phyloP scores from a whole-genome alignment of 2,113 vertebrate species.

The Microcebus ravelobensis region DNA sequence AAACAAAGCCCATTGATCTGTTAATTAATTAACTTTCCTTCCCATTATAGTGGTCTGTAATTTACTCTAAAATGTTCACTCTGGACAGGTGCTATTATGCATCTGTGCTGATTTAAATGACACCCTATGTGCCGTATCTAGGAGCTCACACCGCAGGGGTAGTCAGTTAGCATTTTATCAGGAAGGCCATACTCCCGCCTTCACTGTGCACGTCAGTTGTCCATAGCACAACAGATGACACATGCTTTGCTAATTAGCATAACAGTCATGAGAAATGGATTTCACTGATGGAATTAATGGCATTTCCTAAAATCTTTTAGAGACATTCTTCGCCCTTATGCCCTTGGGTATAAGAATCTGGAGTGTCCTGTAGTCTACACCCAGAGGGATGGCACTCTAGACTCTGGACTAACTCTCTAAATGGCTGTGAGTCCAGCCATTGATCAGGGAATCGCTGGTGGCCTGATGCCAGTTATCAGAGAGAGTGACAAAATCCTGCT shows the following conservation, averaged over 20 bases:
- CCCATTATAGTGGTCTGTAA: neutral
- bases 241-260: neutral
- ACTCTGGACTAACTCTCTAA: neutral
- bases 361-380: neutral
- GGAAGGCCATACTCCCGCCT: neutral
- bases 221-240: neutral
- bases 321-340: neutral
- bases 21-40: constrained; percentile 38
- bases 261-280: neutral
- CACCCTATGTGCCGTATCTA: neutral
- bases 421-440: neutral
- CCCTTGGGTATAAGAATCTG: constrained; percentile 11
- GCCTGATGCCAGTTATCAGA: neutral
- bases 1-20: constrained; percentile 64
- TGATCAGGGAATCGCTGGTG: neutral
- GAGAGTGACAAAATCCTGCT: neutral
- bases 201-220: neutral
- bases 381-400: neutral
- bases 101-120: neutral
- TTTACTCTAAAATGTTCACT: neutral
- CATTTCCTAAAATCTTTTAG: constrained; percentile 4
- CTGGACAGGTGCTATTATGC: neutral
- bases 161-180: neutral
- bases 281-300: neutral
- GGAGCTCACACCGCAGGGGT: neutral